Base-by-base conservation (phyloP, 2,797 vertebrate genomes). In the Saxicola maurus region DNA sequence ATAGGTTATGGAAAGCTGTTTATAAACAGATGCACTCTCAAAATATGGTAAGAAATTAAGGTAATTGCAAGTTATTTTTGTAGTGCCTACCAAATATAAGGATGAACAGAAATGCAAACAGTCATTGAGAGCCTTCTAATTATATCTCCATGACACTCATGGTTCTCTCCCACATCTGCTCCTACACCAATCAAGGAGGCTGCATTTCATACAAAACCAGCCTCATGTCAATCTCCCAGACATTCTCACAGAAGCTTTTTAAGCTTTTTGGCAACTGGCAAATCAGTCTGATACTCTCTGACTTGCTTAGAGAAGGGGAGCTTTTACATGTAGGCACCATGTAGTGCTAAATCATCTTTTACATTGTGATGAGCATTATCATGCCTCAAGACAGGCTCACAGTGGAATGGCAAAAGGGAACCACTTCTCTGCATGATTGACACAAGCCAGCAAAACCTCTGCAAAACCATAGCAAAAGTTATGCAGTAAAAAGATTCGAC, bases 1-100 rank as follows among this genome's bases (percentile, higher is more conserved):
- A 86, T 35, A 84, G 43, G 42, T 43, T 91, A 93, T 9, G 25
- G 66, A 87, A 86, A 59, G 77, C 67, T 87, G 75, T 91, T 94
- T 93, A 88, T 64, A 92, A 94, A 94, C 81, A 90, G 57, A 94
- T 66, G 59, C 60, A 90, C 46, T 23, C 57, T 81, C 80, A 76
- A 87, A 87, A 75, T 53, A 78, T 11, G 46, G 10, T 24, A 66
- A 55, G 72, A 90, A 90, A 87, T 61, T 51, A 75, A 87, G 45
- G 57, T 71, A 89, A 87, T 24, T 82, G 45, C 43, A 62, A 82
- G 86, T 40, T 84, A 90, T 62, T 74, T 89, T 81, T 76, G 73
- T 45, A 76, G 40, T 51, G 87, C n/a, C 76, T 42, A 45, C 40
- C 42, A 51, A 72, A 86, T 35, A 42, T 8, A 74, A 62, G 19